Base-by-base conservation (phyloP, 2,888 invertebrate species). In the Euproctis similis region DNA sequence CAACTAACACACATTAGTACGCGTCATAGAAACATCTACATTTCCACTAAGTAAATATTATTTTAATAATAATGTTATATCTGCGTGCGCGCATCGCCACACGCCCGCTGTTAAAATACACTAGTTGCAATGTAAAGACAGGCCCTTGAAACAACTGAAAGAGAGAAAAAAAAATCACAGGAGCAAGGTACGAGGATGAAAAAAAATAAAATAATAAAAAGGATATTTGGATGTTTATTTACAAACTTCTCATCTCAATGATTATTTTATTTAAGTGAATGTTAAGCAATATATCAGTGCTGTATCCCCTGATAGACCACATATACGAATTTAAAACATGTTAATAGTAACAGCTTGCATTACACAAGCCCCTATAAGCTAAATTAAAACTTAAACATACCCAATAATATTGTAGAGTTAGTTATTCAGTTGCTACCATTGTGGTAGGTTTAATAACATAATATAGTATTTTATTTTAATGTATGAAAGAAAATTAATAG, bases 201-300 rank as follows among this genome's bases (percentile, higher is more conserved):
- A 71, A 71, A 84, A 84, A 81, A 56, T 66, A 73, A 81, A 81
- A 78, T 72, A 73, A 82, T n/a, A n/a, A 64, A 78, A 77, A 78
- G 82, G 80, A 75, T 75, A 77, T 70, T 70, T 70, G 77, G 78
- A 80, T 81, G 80, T 84, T 84, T 84, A 84, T 84, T 84, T 84
- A 84, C 84, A 84, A 67, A n/a, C 73, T 75, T 59, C 68, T 67
- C 73, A 67, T 71, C 66, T 72, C 64, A 14, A 54, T 53, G 74
- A 78, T 77, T 78, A 82, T 77, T 71, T 77, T 71, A 60, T 63
- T 14, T 4, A 73, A 77, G 71, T 69, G 70, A 76, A 74, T 66
- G 64, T 68, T 60, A 69, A 68, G 72, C 75, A 68, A 75, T 76
- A n/a, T n/a, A 65, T 68, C 67, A 62, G 62, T 69, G 68, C 71